phyloP scores from a whole-genome alignment of 2,113 vertebrate species.

The Steatornis caripensis region DNA sequence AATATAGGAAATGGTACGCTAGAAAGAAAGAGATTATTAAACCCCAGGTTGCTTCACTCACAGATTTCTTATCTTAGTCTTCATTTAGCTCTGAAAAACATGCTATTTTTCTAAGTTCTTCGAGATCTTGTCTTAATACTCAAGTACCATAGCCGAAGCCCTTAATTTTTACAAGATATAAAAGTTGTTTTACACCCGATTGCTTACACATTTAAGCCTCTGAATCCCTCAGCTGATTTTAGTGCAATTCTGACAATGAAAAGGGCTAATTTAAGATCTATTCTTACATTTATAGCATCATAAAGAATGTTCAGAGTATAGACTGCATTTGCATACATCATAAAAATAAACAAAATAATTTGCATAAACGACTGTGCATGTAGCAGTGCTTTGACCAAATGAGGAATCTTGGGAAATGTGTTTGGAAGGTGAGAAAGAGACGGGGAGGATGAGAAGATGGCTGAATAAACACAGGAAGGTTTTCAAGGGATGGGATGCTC shows the following conservation, averaged over 20 bases:
- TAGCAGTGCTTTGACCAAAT: background rate
- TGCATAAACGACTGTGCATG: constrained; percentile 8
- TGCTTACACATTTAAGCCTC: constrained; percentile 35
- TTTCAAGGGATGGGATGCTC: background rate
- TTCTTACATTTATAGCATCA: constrained; percentile 52
- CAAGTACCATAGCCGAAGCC: background rate
- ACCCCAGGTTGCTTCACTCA: background rate
- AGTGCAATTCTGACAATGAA: constrained; percentile 16
- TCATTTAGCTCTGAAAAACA: background rate
- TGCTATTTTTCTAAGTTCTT: background rate
- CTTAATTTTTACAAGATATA: constrained; percentile 41
- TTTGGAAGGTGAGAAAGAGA: background rate
- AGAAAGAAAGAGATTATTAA: background rate
- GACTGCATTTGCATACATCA: constrained; percentile 58
- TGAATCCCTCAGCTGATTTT: constrained; percentile 42
- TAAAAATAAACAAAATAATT: constrained; percentile 66
- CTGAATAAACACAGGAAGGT: background rate
- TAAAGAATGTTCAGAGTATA: constrained; percentile 50
- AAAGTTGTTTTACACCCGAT: constrained; percentile 37
- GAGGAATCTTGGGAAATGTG: background rate
- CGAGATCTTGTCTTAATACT: background rate
- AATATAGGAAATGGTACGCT: background rate
- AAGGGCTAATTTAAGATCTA: constrained; percentile 53
- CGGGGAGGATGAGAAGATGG: background rate
- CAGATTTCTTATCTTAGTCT: background rate